Base-by-base conservation (phyloP, 2,113 vertebrate genomes). In the Porphyrio hochstetteri region DNA sequence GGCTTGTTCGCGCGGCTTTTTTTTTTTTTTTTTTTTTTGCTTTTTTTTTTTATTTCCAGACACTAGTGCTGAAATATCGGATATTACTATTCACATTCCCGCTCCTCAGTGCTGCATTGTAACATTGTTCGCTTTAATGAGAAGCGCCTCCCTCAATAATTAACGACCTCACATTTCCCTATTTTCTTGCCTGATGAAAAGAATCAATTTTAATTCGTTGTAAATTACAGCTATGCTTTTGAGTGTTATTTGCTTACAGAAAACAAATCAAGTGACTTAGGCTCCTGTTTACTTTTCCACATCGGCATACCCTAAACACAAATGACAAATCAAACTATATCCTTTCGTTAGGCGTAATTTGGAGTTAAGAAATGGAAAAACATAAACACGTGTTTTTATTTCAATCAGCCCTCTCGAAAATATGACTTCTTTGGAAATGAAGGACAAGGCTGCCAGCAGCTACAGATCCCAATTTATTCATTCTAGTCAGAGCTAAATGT, bases 121-220 rank as follows among this genome's bases (percentile, higher is more conserved):
- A 98, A 97, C 97, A 97, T 96, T 97, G 98, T 97, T 98, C 91
- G 92, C 97, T 97, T 97, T 98, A 98, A 98, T 98, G 98, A 98
- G 97, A 97, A 97, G 97, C 90, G 97, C 97, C 98, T 98, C 98
- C 97, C 96, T 97, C 97, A 97, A 98, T 98, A 98, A 98, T 98
- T 98, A 98, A 98, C 98, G 97, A 98, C 95, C 97, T 97, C 97
- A 97, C 98, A 98, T 98, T 98, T 98, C 97, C 97, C 97, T 98
- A 97, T 98, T 98, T 98, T 98, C 98, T 98, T 97, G 97, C 97
- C 96, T 98, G 98, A 98, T 98, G 98, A 98, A 98, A 98, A 98
- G 97, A 98, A 98, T 98, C 98, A 98, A 98, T 98, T 98, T 98
- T 98, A 98, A 98, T 98, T 98, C 98, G 78, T 96, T 93, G 97